Evolutionary conservation across 2,797 vertebrate genomes (phyloP).

Genomic region (Hemitrygon akajei): DNA sequence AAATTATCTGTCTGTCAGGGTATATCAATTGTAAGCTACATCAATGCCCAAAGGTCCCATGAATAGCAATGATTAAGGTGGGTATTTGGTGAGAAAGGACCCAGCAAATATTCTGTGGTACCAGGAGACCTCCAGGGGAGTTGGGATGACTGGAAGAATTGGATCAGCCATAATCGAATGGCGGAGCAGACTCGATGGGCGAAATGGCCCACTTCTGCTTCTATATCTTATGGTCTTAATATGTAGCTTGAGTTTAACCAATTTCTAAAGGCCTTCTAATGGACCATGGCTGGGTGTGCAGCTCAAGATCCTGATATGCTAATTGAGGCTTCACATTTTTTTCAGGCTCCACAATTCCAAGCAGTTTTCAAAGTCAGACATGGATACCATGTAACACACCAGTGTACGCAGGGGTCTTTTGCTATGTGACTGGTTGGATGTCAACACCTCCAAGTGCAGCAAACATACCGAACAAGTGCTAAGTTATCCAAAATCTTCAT

Average conservation of each 20-base stretch:
- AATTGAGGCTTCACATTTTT: neutral
- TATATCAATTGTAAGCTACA: neutral
- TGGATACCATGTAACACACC: neutral
- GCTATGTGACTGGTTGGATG: neutral
- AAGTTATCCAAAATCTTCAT: conserved; percentile 4
- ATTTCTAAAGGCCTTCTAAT: neutral
- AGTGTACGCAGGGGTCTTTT: neutral
- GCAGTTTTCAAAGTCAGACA: neutral
- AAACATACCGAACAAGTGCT: conserved; percentile 26
- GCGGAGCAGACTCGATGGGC: no score
- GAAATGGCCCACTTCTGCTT: no score
- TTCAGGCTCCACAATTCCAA: neutral
- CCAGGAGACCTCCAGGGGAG: neutral
- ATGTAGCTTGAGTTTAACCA: neutral
- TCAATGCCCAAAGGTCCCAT: neutral
- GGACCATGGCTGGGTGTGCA: neutral
- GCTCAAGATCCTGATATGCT: neutral
- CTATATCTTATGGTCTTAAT: no score
- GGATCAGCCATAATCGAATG: no score
- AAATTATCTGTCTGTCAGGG: neutral
- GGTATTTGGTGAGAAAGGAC: neutral
- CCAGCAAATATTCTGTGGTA: neutral
- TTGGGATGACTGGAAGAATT: no score
- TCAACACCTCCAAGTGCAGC: neutral
- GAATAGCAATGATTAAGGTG: neutral